These are phyloP conservation scores for Synergus itoensis DNA, from an alignment of 2,888 invertebrate genomes.

Conservation along the genomic window DNA sequence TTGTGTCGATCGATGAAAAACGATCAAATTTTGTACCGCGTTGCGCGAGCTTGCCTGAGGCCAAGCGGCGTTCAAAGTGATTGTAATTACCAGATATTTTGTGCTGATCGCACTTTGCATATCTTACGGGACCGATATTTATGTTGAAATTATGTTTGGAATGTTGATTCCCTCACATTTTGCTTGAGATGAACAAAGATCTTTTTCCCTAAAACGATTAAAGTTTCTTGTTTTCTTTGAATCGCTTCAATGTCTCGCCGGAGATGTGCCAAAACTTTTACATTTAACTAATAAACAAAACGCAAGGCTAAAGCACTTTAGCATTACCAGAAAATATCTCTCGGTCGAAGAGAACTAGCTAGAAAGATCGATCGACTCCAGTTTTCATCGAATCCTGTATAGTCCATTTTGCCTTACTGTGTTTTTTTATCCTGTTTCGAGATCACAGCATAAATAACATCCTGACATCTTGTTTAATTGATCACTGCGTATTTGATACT, in stretches of 20 bases:
- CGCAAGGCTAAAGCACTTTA: not conserved
- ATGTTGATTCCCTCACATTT: conserved; percentile 59
- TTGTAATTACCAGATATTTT: conserved; percentile 67
- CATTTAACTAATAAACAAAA: not conserved
- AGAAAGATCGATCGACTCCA: conserved; percentile 28
- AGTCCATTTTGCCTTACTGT: not conserved
- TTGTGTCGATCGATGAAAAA: conserved; percentile 50
- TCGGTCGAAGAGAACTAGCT: not conserved
- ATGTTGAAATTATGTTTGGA: conserved; percentile 65
- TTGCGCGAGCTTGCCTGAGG: conserved; percentile 46
- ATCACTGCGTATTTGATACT: conserved; percentile 9
- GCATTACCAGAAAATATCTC: not conserved
- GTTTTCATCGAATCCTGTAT: conserved; percentile 10
- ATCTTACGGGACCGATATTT: conserved; percentile 63
- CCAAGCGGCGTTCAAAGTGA: conserved; percentile 59
- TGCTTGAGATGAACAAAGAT: conserved; percentile 31
- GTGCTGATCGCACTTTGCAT: conserved; percentile 64
- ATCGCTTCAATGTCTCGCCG: conserved; percentile 19
- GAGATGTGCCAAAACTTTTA: conserved; percentile 7
- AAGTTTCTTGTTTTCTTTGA: conserved; percentile 44
- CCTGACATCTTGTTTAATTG: conserved; percentile 21
- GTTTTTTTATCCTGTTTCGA: conserved; percentile 5
- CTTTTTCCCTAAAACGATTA: conserved; percentile 27
- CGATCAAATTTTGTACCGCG: conserved; percentile 45
- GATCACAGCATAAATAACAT: conserved; percentile 18